Conservation (phyloP, 2,888 invertebrate species). For the Frankliniella fusca region DNA sequence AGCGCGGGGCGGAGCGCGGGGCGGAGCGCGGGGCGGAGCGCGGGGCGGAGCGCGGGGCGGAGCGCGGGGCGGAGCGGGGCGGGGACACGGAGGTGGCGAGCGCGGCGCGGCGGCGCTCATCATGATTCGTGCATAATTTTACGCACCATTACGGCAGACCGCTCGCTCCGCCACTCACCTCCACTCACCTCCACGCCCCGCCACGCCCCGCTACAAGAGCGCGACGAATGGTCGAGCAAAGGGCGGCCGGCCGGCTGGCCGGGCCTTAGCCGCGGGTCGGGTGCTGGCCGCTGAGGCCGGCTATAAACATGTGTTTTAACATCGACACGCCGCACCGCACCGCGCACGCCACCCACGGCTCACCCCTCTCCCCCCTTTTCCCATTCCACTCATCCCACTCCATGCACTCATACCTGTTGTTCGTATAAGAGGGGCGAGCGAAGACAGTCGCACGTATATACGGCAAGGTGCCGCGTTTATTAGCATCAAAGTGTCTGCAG, state of each 20-base stretch:
- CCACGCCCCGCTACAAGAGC: not conserved
- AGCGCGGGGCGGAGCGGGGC: no score
- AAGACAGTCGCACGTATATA: no score
- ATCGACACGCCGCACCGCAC: not conserved
- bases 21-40: no score
- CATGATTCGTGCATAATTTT: conserved; percentile 4
- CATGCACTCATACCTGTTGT: no score
- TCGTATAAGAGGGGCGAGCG: no score
- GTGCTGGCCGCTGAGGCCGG: not conserved
- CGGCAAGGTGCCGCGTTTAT: no score
- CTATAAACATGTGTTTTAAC: not conserved
- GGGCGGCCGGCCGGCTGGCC: not conserved
- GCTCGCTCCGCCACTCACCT: not conserved
- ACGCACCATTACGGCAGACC: not conserved
- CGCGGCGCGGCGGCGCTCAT: not conserved
- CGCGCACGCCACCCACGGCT: not conserved
- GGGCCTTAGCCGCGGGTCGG: not conserved
- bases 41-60: no score
- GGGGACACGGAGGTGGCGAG: not conserved
- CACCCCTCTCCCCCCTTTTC: not conserved
- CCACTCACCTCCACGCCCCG: not conserved
- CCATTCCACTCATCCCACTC: no score
- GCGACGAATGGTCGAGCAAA: not conserved
- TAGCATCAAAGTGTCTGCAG: no score
- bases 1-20: no score